A percentile compares a stretch with the other conserved stretches of the same genome.
phyloP scores from a whole-genome alignment of 1,140 invertebrate species.

The Gryon sp. region DNA sequence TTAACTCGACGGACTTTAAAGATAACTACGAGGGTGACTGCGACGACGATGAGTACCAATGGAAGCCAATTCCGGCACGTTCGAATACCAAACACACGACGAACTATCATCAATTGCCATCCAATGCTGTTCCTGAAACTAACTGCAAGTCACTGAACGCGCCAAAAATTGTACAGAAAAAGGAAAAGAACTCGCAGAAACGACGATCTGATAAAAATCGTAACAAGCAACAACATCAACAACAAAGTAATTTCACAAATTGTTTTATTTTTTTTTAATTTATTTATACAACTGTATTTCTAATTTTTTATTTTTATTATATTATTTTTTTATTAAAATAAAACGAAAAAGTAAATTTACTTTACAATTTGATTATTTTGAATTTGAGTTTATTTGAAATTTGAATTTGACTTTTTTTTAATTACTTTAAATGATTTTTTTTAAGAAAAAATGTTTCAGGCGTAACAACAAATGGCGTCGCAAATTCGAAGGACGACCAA shows the following conservation, averaged over 20 bases:
- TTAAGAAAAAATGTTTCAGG: conserved; percentile 38
- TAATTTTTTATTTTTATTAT: conserved; percentile 9
- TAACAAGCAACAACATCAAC: conserved; percentile 65
- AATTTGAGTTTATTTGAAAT: too few species aligned
- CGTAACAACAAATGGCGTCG: conserved; percentile 54
- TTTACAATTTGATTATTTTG: too few species aligned
- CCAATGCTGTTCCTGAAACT: conserved; percentile 62
- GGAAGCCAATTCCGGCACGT: conserved; percentile 74
- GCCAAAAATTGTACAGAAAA: conserved; percentile 71
- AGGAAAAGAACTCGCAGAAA: conserved; percentile 75
- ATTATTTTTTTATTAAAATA: conserved; percentile 20
- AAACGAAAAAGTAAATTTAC: too few species aligned
- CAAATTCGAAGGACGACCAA: conserved; percentile 65
- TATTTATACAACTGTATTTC: conserved; percentile 3
- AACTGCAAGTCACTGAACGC: conserved; percentile 69
- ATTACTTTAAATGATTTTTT: background rate
- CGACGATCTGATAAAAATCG: conserved; percentile 72
- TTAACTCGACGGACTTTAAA: conserved; percentile 72
- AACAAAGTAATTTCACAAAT: conserved; percentile 49
- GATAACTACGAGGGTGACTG: conserved; percentile 79
- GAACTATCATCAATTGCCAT: conserved; percentile 65
- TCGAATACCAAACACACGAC: conserved; percentile 67
- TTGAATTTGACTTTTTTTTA: too few species aligned
- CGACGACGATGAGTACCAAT: conserved; percentile 77
- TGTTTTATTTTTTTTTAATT: conserved; percentile 25